A percentile compares a stretch with the other conserved stretches of the same genome.
Conservation (phyloP, 2,888 invertebrate genomes). For the Crioceris asparagi region DNA sequence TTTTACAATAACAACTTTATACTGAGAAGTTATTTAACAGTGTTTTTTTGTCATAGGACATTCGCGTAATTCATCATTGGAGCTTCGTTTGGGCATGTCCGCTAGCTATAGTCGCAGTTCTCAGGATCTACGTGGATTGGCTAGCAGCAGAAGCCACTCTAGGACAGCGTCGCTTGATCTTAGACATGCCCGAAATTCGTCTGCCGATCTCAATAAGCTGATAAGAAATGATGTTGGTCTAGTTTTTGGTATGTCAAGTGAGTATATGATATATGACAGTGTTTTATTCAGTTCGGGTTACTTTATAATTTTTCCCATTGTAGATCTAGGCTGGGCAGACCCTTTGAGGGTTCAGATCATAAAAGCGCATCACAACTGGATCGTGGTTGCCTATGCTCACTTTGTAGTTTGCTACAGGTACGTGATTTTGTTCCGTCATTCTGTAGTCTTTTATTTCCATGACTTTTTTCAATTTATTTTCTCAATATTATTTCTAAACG, state of each 20-base stretch:
- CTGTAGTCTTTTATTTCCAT: no score
- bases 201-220: slow-evolving; percentile 62
- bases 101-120: slow-evolving; percentile 38
- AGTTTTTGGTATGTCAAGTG: slow-evolving; percentile 47
- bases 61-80: slow-evolving; percentile 76
- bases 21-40: no score
- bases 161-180: slow-evolving; percentile 74
- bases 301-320: no score
- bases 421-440: slow-evolving; percentile 3
- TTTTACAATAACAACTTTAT: not conserved
- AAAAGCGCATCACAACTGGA: slow-evolving; percentile 96
- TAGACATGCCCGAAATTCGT: slow-evolving; percentile 61
- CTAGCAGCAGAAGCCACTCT: slow-evolving; percentile 52
- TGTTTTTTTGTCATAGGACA: slow-evolving; percentile 41
- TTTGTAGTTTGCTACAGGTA: slow-evolving; percentile 91
- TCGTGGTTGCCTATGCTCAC: slow-evolving; percentile 92
- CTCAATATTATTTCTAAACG: not conserved
- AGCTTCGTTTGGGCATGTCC: slow-evolving; percentile 50
- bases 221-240: slow-evolving; percentile 61
- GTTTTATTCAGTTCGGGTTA: no score
- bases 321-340: slow-evolving; percentile 68
- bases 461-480: not conserved
- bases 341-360: slow-evolving; percentile 84
- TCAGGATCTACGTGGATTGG: slow-evolving; percentile 39
- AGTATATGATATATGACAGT: no score